These are phyloP conservation scores for Heteractis magnifica DNA, from an alignment of 92 coral and sea anemone genomes.

Conservation along the genomic window DNA sequence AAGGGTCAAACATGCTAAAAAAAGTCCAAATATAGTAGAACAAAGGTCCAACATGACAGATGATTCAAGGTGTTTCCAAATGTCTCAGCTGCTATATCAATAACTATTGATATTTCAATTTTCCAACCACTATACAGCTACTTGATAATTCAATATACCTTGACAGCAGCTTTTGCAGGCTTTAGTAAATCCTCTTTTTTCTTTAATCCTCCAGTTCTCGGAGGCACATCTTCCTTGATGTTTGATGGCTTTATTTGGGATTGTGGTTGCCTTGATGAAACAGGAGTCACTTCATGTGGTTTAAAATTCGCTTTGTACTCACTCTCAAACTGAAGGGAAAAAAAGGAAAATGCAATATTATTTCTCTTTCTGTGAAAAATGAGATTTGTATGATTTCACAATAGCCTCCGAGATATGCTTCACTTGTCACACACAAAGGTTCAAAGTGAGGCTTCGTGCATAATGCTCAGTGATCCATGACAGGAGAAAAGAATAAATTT, in stretches of 20 bases:
- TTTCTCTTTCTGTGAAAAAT: background rate
- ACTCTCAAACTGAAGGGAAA: constrained; percentile 37
- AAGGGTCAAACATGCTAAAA: too few relatives aligned
- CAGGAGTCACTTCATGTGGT: constrained; percentile 38
- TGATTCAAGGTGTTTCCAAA: too few relatives aligned
- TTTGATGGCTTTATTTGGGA: background rate
- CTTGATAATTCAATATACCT: background rate
- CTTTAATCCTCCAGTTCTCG: background rate
- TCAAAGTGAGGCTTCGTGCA: too few relatives aligned
- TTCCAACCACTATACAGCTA: background rate
- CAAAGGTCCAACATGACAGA: too few relatives aligned
- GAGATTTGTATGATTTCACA: too few relatives aligned
- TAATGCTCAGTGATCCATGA: too few relatives aligned
- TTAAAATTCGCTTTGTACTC: constrained; percentile 64
- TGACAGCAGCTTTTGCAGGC: background rate
- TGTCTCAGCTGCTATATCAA: background rate
- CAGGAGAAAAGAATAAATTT: too few relatives aligned
- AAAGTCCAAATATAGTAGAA: too few relatives aligned
- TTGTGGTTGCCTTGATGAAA: constrained; percentile 6
- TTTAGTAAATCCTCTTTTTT: background rate
- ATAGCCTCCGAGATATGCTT: too few relatives aligned
- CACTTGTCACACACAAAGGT: too few relatives aligned
- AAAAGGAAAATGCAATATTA: background rate
- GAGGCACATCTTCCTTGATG: background rate
- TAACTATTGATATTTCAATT: background rate